Base-by-base conservation (phyloP, 1,140 invertebrate species). In the Anoplophora glabripennis region DNA sequence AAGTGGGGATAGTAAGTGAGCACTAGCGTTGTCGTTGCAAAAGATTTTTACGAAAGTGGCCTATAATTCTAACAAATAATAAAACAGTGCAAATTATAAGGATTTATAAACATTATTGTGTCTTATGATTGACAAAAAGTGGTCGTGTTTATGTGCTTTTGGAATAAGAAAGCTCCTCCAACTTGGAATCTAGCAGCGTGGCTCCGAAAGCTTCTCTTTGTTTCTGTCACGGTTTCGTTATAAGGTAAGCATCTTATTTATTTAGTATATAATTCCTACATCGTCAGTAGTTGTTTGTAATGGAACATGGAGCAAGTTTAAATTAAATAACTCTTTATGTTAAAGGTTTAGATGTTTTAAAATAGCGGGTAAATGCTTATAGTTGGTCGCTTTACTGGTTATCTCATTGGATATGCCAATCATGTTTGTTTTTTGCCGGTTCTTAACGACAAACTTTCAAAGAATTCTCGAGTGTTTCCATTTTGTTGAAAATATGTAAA, bases 171-270 rank as follows among this genome's bases (percentile, higher is more conserved):
- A 63, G 46, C 53, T 48, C 62, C 61, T 61, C 57, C 59, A 56
- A 68, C 48, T 71, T 67, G 63, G 51, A 69, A 67, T 61, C 59
- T 68, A 73, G 60, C 72, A 74, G 72, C 72, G 72, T 74, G 72
- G 72, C 72, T 68, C 65, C 64, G 47, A 55, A 57, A 64, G 70
- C 70, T 69, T 72, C 65, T 67, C 69, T 74, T 72, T 72, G 70
- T 72, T 72, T 69, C 69, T 66, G 64, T 64, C 61, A 53, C 59
- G 53, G 63, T 59, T 69, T 69, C 52, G 58, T 65, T 66, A 54
- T 65, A 66, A 69, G 67, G 70, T 72, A 67, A 72, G 70, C 60
- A 59, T 59, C 59, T 59, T 45, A 53, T 41, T 28, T 28, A 28
- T 28, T 28, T 28, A 28, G 21, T 28, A 3, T 3, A 28, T 28